These are phyloP conservation scores for Myiozetetes cayanensis DNA, from an alignment of 2,113 vertebrate species.

Conservation along the genomic window DNA sequence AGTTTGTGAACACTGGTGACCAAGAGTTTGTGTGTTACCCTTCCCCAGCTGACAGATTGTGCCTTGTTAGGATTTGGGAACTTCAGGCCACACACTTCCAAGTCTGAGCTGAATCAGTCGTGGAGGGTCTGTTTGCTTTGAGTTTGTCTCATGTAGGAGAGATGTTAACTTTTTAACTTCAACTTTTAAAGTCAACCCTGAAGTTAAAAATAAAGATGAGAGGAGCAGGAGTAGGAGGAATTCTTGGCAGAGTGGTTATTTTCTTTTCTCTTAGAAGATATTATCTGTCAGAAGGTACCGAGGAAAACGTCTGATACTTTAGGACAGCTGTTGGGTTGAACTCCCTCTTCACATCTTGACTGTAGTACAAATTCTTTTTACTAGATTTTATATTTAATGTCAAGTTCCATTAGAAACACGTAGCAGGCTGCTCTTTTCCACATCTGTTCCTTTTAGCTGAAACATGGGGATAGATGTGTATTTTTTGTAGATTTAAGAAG, in stretches of 20 bases:
- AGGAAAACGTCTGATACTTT: neutral
- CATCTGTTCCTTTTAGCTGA: neutral
- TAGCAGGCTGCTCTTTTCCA: neutral
- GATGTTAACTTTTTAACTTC: neutral
- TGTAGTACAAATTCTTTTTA: neutral
- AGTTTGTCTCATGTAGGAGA: neutral
- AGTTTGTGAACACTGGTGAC: neutral
- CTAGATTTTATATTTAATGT: neutral
- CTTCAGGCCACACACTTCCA: neutral
- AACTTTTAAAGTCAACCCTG: neutral
- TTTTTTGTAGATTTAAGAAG: neutral
- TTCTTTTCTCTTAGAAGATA: neutral
- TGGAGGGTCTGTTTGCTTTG: neutral
- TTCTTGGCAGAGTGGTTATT: neutral
- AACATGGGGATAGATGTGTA: neutral
- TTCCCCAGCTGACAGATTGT: neutral
- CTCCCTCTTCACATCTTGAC: neutral
- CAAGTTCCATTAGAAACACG: neutral
- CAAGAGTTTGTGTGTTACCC: neutral
- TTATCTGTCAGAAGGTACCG: neutral
- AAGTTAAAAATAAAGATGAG: neutral
- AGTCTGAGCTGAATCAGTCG: neutral
- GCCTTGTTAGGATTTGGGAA: neutral
- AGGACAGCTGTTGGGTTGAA: neutral
- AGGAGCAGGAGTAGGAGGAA: neutral